Evolutionary conservation across 2,888 invertebrate genomes (phyloP).

Genomic region (Microplitis deprimator): DNA sequence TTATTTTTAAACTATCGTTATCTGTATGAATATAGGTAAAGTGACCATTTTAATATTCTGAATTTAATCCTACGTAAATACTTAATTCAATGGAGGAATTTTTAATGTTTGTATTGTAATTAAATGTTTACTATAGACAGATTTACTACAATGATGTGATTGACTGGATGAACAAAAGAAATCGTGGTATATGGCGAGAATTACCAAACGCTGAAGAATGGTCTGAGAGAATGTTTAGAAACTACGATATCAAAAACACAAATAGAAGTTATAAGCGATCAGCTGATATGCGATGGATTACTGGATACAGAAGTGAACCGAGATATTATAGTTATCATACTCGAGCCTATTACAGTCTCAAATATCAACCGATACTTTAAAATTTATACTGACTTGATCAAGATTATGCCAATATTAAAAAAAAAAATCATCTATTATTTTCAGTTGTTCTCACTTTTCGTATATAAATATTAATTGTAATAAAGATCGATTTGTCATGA

Average conservation of each 20-base stretch:
- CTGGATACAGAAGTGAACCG: conserved; percentile 58
- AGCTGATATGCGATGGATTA: conserved; percentile 65
- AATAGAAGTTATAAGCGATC: conserved; percentile 62
- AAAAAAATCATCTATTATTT: no score
- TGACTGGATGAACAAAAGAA: conserved; percentile 84
- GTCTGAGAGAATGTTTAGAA: conserved; percentile 86
- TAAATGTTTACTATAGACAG: conserved; percentile 71
- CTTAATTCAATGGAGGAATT: neutral
- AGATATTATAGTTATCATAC: conserved; percentile 70
- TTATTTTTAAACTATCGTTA: conserved; percentile 87
- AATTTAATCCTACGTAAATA: neutral
- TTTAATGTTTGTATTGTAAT: neutral
- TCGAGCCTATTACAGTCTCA: conserved; percentile 69
- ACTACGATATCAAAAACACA: conserved; percentile 73
- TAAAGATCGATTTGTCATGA: neutral
- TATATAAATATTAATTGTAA: neutral
- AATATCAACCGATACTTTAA: conserved; percentile 67
- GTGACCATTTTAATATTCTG: neutral
- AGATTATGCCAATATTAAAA: neutral
- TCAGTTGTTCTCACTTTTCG: neutral
- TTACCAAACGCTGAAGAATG: conserved; percentile 87
- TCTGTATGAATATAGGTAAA: conserved; percentile 81
- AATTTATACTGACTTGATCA: neutral
- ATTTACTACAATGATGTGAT: conserved; percentile 91
- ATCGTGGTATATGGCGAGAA: conserved; percentile 80